Base-by-base conservation (phyloP, 1,140 invertebrate genomes). In the Helicorthomorpha holstii region DNA sequence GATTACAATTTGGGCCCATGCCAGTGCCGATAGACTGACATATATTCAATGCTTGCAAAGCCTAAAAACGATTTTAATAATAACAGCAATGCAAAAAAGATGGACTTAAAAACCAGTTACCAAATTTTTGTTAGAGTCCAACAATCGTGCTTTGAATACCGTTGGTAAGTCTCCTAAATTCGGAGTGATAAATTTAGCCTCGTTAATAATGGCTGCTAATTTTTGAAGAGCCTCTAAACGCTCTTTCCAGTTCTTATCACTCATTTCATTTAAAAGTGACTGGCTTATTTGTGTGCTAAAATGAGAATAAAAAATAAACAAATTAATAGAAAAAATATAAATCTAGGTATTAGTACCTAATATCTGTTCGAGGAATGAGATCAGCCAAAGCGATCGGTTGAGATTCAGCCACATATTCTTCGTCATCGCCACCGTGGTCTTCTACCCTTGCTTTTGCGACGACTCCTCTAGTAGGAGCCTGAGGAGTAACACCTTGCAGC, bases 161-260 rank as follows among this genome's bases (percentile, higher is more conserved):
- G 81, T 77, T 0, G 86, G 83, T 4, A 93, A 66, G 60, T 90
- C 83, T 0, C 88, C 88, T 23, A 95, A 73, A 48, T 79, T 80
- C 0, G 82, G 69, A 57, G 84, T 86, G 48, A 93, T 85, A 29
- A 83, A 79, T 56, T 83, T 81, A 0, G 81, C 78, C 46, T 85
- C 82, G 26, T 69, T 74, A 22, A 91, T 71, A 50, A 94, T 82
- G 16, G 69, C 73, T 46, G 72, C 76, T 4, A 93, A 64, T 69
- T 88, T 89, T 55, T 82, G 79, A 21, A 92, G 64, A 1, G 79
- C 84, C 69, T 92, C 87, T 58, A 80, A 83, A 48, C 87, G 75
- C 4, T 85, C 77, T 72, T 94, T 95, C 91, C 91, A 96, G 65
- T 93, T 91, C 68, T 93, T 95, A 66, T 95, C 90, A 25, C 75